Evolutionary conservation across 1,140 invertebrate species (phyloP).

Genomic region (Drosophila gunungcola): DNA sequence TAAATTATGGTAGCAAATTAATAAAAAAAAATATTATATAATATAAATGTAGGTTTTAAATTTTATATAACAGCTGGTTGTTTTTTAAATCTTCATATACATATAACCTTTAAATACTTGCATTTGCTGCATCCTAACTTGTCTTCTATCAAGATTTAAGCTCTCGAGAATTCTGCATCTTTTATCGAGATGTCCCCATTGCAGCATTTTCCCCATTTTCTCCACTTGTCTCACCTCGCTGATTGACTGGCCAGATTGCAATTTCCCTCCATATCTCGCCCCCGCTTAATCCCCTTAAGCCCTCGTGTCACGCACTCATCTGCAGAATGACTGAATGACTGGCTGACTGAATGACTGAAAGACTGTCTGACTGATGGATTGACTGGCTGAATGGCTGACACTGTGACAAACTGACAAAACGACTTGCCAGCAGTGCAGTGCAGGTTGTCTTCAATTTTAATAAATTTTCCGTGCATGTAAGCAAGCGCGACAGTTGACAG

Average conservation of each 20-base stretch:
- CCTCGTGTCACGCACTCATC: conserved; percentile 6
- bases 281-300: conserved; percentile 1
- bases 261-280: conserved; percentile 12
- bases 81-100: too few relatives aligned
- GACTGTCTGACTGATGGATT: conserved; percentile 2
- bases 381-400: conserved; percentile 12
- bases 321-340: neutral
- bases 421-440: conserved; percentile 29
- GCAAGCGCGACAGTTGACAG: conserved; percentile 78
- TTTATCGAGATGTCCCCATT: conserved; percentile 17
- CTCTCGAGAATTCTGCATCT: neutral
- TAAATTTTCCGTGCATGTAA: conserved; percentile 73
- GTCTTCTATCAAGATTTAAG: too few relatives aligned
- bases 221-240: conserved; percentile 12
- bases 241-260: conserved; percentile 36
- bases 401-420: conserved; percentile 37
- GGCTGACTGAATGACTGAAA: conserved; percentile 8
- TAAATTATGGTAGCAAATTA: too few relatives aligned
- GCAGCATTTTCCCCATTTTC: neutral
- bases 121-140: too few relatives aligned
- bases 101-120: too few relatives aligned
- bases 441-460: conserved; percentile 77
- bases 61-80: too few relatives aligned
- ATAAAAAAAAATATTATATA: too few relatives aligned
- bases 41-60: too few relatives aligned